A percentile compares a stretch with the other conserved stretches of the same genome.
Evolutionary conservation across 2,113 vertebrate genomes (phyloP).

Genomic region (Pungitius pungitius): DNA sequence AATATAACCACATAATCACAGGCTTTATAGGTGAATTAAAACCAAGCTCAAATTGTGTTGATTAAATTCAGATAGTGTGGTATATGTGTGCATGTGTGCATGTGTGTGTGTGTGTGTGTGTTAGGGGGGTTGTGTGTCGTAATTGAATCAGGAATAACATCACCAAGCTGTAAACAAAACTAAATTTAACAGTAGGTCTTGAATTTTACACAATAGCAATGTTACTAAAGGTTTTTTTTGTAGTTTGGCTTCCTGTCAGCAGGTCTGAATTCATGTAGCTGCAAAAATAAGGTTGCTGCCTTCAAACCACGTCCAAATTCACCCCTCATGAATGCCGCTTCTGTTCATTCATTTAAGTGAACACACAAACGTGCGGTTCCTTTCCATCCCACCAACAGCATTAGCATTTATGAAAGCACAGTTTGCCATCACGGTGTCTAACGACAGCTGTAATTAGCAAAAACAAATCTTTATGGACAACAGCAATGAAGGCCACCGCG

Average conservation of each 20-base stretch:
- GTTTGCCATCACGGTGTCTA: neutral
- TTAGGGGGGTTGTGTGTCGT: too few species aligned
- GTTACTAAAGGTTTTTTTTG: neutral
- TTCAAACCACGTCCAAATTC: constrained; percentile 13
- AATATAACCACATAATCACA: neutral
- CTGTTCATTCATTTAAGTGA: constrained; percentile 34
- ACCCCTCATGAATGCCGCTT: constrained; percentile 24
- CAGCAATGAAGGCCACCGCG: neutral
- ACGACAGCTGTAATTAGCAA: constrained; percentile 1
- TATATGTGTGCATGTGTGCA: too few species aligned
- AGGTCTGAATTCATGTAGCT: neutral
- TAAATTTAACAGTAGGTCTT: neutral
- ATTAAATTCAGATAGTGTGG: too few species aligned
- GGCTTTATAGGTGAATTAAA: neutral
- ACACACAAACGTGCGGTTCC: neutral
- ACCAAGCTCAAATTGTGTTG: neutral
- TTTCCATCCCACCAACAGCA: neutral
- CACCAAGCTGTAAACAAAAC: neutral
- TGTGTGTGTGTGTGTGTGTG: too few species aligned
- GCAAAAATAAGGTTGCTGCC: constrained; percentile 6
- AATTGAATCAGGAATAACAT: too few species aligned
- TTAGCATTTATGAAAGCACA: neutral
- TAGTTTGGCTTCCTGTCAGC: neutral
- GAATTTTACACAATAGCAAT: neutral
- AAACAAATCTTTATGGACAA: neutral